A percentile compares a stretch with the other conserved stretches of the same genome.
Conservation (phyloP, 2,888 invertebrate species). For the Chrysodeixis includens region DNA sequence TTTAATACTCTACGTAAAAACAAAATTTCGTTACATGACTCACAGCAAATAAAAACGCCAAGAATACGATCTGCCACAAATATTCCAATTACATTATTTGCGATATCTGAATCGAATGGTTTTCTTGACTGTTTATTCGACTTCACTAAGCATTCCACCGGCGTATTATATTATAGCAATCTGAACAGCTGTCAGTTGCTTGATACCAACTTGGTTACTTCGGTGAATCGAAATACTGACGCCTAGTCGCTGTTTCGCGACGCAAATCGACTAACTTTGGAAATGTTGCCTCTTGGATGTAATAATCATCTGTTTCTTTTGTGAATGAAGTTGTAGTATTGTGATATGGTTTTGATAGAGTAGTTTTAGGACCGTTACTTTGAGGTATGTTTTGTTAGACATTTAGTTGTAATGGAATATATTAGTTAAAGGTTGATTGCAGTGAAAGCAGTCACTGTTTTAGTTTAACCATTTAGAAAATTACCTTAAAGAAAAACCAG, state of each 20-base stretch:
- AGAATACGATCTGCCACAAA: neutral
- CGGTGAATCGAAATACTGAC: slow-evolving; percentile 18
- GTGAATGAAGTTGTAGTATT: too few relatives aligned
- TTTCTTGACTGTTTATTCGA: slow-evolving; percentile 6
- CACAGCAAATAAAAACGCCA: neutral
- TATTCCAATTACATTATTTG: neutral
- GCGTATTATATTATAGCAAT: slow-evolving; percentile 17
- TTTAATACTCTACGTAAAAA: too few relatives aligned
- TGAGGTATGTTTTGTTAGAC: too few relatives aligned
- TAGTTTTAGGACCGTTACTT: too few relatives aligned
- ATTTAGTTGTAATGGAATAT: too few relatives aligned
- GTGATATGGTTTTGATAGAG: too few relatives aligned
- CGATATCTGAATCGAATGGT: slow-evolving; percentile 2
- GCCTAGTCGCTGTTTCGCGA: slow-evolving; percentile 10
- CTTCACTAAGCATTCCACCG: slow-evolving; percentile 23
- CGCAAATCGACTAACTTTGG: slow-evolving; percentile 43
- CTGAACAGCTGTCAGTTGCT: slow-evolving; percentile 29
- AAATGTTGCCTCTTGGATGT: slow-evolving; percentile 10
- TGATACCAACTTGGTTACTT: slow-evolving; percentile 37
- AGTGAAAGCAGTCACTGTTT: too few relatives aligned
- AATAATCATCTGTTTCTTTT: neutral
- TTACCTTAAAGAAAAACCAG: too few relatives aligned
- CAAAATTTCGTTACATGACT: neutral
- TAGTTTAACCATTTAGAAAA: too few relatives aligned
- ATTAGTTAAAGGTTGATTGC: too few relatives aligned